Conservation (phyloP, 1,140 invertebrate species). For the Meloidogyne floridensis region DNA sequence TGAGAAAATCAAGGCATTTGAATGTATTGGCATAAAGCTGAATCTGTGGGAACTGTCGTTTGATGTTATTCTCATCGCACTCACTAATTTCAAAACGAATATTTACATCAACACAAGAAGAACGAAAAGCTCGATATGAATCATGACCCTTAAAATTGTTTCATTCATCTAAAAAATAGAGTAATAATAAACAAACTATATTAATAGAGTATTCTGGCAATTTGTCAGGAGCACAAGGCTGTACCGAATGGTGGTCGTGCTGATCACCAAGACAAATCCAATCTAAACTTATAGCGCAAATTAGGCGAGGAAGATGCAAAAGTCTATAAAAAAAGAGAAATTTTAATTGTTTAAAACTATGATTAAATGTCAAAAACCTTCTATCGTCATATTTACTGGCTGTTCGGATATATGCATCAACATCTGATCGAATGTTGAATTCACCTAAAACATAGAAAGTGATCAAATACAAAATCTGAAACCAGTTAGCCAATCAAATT, state of each 20-base stretch:
- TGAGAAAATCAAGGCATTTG: slow-evolving; percentile 62
- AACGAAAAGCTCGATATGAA: slow-evolving; percentile 81
- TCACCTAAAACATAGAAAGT: slow-evolving; percentile 68
- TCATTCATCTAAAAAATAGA: slow-evolving; percentile 60
- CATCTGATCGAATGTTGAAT: slow-evolving; percentile 81
- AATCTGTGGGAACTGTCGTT: slow-evolving; percentile 52
- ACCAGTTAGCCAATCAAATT: slow-evolving; percentile 94
- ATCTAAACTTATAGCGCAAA: slow-evolving; percentile 79
- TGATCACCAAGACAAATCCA: slow-evolving; percentile 90
- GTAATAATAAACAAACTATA: slow-evolving; percentile 69
- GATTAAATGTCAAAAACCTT: slow-evolving; percentile 49
- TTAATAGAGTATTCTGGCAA: slow-evolving; percentile 94
- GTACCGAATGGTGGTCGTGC: slow-evolving; percentile 81
- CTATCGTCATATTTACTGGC: slow-evolving; percentile 98
- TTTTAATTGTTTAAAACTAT: neutral
- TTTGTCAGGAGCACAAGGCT: slow-evolving; percentile 92
- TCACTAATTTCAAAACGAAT: slow-evolving; percentile 85
- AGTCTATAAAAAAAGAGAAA: slow-evolving; percentile 68
- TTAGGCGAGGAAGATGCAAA: slow-evolving; percentile 84
- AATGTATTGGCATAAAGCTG: slow-evolving; percentile 64
- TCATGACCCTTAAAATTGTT: slow-evolving; percentile 71
- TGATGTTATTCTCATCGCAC: slow-evolving; percentile 10
- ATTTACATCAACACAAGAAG: slow-evolving; percentile 85
- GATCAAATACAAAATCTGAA: slow-evolving; percentile 55
- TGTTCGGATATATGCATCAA: slow-evolving; percentile 85